Percentiles rank a stretch among this genome's conserved stretches.
Evolutionary conservation across 2,888 invertebrate species (phyloP).

Genomic region (Polyommatus iphigenia): DNA sequence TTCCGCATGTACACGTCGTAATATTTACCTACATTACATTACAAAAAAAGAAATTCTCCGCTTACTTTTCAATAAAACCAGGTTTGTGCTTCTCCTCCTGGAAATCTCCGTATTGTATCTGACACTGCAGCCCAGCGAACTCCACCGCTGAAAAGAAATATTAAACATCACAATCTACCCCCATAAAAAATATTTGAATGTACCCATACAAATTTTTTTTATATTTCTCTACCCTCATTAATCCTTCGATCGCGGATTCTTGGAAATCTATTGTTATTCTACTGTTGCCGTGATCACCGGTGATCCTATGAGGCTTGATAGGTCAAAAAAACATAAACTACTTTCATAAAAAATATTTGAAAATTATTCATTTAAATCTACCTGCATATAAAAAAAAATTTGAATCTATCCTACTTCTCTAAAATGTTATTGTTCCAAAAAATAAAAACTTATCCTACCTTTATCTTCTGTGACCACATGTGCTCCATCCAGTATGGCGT

Average conservation of each 20-base stretch:
- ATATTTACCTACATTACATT: too few species aligned
- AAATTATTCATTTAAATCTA: too few species aligned
- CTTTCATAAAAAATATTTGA: too few species aligned
- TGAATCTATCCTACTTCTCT: neutral
- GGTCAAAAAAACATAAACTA: too few species aligned
- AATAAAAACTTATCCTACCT: slow-evolving; percentile 63
- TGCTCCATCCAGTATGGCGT: slow-evolving; percentile 96
- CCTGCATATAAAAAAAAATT: neutral
- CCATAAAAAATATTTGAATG: neutral
- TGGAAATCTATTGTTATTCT: too few species aligned
- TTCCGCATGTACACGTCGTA: too few species aligned
- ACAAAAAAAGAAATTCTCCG: neutral
- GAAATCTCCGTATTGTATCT: slow-evolving; percentile 97
- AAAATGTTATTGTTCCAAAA: neutral
- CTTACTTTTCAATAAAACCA: slow-evolving; percentile 89
- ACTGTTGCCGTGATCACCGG: too few species aligned
- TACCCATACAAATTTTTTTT: neutral
- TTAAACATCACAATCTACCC: neutral
- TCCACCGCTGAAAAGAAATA: slow-evolving; percentile 82
- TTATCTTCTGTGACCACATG: slow-evolving; percentile 98
- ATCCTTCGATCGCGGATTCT: too few species aligned
- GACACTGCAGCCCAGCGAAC: slow-evolving; percentile 98
- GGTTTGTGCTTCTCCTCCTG: slow-evolving; percentile 94
- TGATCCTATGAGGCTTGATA: too few species aligned
- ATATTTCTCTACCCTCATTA: too few species aligned